Evolutionary conservation across 2,888 invertebrate genomes (phyloP).

Genomic region (Anodontia alba): DNA sequence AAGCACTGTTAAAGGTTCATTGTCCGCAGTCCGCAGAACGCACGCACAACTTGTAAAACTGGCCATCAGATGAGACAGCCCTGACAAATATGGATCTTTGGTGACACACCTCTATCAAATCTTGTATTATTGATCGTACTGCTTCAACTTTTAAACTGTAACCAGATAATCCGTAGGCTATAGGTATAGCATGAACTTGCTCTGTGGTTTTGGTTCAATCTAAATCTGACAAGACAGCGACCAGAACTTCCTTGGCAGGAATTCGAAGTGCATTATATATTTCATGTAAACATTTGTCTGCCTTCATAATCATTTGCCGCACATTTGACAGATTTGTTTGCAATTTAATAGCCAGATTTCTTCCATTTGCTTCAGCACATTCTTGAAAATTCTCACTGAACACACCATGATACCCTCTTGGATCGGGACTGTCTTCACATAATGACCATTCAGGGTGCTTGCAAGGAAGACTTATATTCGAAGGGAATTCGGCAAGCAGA

Average conservation of each 20-base stretch:
- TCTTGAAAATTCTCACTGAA: too few relatives aligned
- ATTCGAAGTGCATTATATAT: not conserved
- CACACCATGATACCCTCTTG: too few relatives aligned
- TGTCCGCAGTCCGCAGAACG: not conserved
- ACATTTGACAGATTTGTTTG: not conserved
- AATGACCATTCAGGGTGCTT: not conserved
- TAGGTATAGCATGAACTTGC: not conserved
- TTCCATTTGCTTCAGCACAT: too few relatives aligned
- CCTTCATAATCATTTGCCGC: not conserved
- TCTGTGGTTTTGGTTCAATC: not conserved
- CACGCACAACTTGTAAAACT: not conserved
- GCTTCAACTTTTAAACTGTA: not conserved
- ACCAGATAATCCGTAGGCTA: not conserved
- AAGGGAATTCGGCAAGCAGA: not conserved
- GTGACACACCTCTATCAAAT: not conserved
- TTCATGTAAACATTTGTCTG: not conserved
- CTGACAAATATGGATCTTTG: not conserved
- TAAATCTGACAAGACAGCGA: not conserved
- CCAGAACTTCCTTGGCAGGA: not conserved
- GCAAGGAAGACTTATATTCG: not conserved
- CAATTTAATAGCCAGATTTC: not conserved
- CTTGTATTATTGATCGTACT: not conserved
- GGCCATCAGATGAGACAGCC: not conserved
- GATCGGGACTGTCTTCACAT: not conserved
- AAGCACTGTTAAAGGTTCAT: not conserved